phyloP scores from a whole-genome alignment of 2,888 invertebrate genomes.

The Elmis aenea region DNA sequence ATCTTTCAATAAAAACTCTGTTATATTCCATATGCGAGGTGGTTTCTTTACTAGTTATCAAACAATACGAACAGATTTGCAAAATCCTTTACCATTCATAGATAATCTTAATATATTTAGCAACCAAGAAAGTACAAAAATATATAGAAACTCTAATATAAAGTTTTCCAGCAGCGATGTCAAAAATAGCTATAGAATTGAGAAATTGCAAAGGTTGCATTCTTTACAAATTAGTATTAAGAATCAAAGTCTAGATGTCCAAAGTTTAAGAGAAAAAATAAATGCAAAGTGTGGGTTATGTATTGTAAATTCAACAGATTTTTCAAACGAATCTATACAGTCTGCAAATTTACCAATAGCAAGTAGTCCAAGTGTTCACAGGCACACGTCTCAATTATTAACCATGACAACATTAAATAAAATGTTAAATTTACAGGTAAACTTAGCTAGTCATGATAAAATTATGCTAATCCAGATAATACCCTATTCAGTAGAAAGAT shows the following conservation, averaged over 20 bases:
- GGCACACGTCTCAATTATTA: conserved; percentile 41
- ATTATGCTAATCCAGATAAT: too few relatives aligned
- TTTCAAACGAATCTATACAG: too few relatives aligned
- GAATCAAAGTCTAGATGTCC: conserved; percentile 60
- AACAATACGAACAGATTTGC: conserved; percentile 41
- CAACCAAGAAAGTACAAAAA: conserved; percentile 30
- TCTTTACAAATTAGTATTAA: conserved; percentile 67
- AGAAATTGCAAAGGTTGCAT: conserved; percentile 65
- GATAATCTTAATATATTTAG: conserved; percentile 38
- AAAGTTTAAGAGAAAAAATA: conserved; percentile 47
- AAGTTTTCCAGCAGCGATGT: conserved; percentile 59
- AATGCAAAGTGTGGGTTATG: conserved; percentile 29
- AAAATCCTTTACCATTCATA: conserved; percentile 35
- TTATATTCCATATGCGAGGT: conserved; percentile 84
- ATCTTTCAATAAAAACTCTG: conserved; percentile 63
- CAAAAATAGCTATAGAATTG: conserved; percentile 66
- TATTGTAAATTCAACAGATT: conserved; percentile 7
- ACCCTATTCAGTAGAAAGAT: too few relatives aligned
- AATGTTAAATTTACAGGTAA: too few relatives aligned
- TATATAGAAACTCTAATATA: conserved; percentile 45
- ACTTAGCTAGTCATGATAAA: too few relatives aligned
- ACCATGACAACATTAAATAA: conserved; percentile 46
- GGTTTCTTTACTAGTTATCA: conserved; percentile 70
- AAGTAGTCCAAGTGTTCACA: conserved; percentile 26
- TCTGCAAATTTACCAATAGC: too few relatives aligned